Conservation (phyloP, 2,888 invertebrate genomes). For the Mythimna lalbum region DNA sequence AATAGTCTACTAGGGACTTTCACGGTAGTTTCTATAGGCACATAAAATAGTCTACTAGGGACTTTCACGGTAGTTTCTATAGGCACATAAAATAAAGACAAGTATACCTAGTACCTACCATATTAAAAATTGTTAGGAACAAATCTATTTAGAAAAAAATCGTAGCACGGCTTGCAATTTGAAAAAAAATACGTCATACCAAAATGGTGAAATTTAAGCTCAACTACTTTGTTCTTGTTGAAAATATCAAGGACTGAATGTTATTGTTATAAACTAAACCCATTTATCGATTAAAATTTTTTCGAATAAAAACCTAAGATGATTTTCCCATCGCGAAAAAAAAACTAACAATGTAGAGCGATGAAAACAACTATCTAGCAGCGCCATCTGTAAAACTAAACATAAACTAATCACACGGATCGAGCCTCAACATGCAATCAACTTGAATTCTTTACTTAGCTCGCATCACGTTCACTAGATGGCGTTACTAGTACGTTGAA, state of each 20-base stretch:
- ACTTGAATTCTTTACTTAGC: slow-evolving; percentile 10
- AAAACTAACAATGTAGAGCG: not conserved
- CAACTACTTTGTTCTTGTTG: not conserved
- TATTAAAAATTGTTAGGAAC: no score
- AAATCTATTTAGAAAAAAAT: no score
- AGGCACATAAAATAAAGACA: not conserved
- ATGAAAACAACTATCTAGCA: not conserved
- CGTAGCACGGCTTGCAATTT: not conserved
- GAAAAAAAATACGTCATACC: not conserved
- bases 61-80: not conserved
- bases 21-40: no score
- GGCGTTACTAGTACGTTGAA: slow-evolving; percentile 31
- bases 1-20: not conserved
- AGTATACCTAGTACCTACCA: not conserved
- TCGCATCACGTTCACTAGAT: slow-evolving; percentile 33
- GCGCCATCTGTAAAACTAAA: slow-evolving; percentile 47
- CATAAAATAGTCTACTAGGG: not conserved
- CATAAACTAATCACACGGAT: slow-evolving; percentile 26
- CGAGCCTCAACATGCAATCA: slow-evolving; percentile 6
- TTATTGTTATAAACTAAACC: not conserved
- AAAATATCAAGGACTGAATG: not conserved
- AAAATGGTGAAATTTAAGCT: not conserved
- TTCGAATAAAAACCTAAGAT: not conserved
- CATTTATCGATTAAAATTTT: not conserved
- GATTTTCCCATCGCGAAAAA: no score